Evolutionary conservation across 2,113 vertebrate species (phyloP).

Genomic region (Lethenteron camtschaticum): DNA sequence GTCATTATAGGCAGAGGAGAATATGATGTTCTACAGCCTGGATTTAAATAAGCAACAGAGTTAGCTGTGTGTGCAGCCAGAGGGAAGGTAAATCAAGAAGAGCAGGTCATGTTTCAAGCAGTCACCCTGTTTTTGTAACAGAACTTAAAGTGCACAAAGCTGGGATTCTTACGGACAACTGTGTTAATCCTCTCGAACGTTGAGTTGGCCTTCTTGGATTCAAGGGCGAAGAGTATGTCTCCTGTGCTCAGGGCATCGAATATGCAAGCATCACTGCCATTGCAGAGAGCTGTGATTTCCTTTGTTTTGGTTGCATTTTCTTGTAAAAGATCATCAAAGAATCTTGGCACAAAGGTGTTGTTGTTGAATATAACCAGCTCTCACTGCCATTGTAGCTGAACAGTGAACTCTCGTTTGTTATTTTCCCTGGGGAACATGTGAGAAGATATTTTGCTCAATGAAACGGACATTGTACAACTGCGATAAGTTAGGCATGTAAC

Average conservation of each 20-base stretch:
- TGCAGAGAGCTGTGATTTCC: background rate
- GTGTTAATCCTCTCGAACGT: background rate
- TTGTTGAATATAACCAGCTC: background rate
- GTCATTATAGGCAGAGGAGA: no score
- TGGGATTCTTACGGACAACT: background rate
- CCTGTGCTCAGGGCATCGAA: background rate
- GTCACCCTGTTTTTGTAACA: no score
- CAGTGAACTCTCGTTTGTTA: no score
- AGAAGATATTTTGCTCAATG: no score
- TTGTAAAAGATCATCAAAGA: background rate
- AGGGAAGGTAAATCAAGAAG: no score
- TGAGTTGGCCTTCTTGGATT: background rate
- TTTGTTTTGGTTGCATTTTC: background rate
- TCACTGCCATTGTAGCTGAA: background rate
- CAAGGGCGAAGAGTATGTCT: background rate
- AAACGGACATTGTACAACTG: no score
- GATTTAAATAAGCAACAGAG: no score
- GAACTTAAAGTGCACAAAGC: background rate
- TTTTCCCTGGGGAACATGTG: no score
- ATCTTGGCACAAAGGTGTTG: background rate
- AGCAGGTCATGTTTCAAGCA: no score
- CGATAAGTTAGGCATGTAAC: no score
- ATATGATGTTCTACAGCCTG: no score
- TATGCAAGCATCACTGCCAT: background rate
- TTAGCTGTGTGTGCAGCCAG: no score